Evolutionary conservation across 2,797 vertebrate species (phyloP).

Genomic region (Melanotaenia maccullochi): DNA sequence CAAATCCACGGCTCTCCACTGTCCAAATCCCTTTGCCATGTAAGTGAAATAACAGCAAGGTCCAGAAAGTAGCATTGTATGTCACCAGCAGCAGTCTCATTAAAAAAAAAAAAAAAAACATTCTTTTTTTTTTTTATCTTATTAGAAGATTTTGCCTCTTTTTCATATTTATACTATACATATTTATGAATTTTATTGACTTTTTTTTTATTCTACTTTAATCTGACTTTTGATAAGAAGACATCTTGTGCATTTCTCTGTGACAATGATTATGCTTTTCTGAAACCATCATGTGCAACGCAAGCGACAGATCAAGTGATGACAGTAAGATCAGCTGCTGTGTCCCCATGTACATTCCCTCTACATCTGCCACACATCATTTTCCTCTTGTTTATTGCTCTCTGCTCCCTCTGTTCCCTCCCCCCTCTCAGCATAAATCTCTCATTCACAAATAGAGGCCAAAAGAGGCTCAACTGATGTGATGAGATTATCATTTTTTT

Average conservation of each 20-base stretch:
- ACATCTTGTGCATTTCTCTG: neutral
- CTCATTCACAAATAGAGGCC: conserved; percentile 83
- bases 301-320: conserved; percentile 26
- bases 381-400: conserved; percentile 53
- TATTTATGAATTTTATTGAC: no score
- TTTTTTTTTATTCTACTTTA: no score
- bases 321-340: conserved; percentile 23
- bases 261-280: neutral
- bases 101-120: neutral
- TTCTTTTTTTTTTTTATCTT: neutral
- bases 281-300: conserved; percentile 9
- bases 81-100: neutral
- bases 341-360: conserved; percentile 13
- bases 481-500: conserved; percentile 79
- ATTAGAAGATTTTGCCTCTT: neutral
- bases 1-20: conserved; percentile 65
- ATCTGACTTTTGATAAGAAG: neutral
- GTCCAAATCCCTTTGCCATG: conserved; percentile 70
- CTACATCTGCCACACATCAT: conserved; percentile 2
- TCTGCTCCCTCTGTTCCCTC: conserved; percentile 1
- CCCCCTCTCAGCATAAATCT: conserved; percentile 71
- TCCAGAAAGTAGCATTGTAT: conserved; percentile 44
- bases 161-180: neutral
- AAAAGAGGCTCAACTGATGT: conserved; percentile 82
- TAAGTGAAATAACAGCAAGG: conserved; percentile 59